Percentiles rank a stretch among this genome's conserved stretches.
Evolutionary conservation across 2,888 invertebrate species (phyloP).

Genomic region (Folsomia candida): DNA sequence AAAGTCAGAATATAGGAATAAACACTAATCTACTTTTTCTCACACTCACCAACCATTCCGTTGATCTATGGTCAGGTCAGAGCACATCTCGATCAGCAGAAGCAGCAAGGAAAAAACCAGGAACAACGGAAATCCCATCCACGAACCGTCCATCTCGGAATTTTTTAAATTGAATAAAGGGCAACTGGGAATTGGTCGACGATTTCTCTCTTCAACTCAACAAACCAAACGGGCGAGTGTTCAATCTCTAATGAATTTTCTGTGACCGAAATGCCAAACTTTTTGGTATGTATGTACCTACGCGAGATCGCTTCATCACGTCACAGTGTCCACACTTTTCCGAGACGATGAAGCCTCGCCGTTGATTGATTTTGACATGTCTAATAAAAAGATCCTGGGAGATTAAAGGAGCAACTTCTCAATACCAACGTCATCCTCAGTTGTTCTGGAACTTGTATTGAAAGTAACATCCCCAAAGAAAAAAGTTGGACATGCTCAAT

Average conservation of each 20-base stretch:
- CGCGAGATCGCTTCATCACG: too few relatives aligned
- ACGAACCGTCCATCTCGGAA: background rate
- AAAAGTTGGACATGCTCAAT: too few relatives aligned
- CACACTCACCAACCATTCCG: background rate
- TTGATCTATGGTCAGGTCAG: constrained; percentile 10
- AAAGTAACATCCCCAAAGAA: too few relatives aligned
- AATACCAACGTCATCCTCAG: too few relatives aligned
- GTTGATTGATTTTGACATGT: background rate
- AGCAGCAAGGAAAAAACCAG: background rate
- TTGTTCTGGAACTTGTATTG: too few relatives aligned
- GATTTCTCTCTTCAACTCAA: background rate
- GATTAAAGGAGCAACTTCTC: too few relatives aligned
- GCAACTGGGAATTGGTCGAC: constrained; percentile 10
- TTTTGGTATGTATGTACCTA: background rate
- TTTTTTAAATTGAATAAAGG: constrained; percentile 15
- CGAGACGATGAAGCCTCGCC: too few relatives aligned
- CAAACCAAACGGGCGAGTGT: background rate
- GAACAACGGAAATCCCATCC: background rate
- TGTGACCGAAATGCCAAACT: background rate
- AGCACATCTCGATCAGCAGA: constrained; percentile 3
- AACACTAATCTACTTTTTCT: constrained; percentile 20
- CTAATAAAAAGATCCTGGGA: background rate
- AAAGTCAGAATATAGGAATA: constrained; percentile 19
- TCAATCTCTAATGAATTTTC: constrained; percentile 13
- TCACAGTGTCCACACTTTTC: too few relatives aligned